Evolutionary conservation across 2,888 invertebrate genomes (phyloP).

Genomic region (Pachydiplax longipennis): DNA sequence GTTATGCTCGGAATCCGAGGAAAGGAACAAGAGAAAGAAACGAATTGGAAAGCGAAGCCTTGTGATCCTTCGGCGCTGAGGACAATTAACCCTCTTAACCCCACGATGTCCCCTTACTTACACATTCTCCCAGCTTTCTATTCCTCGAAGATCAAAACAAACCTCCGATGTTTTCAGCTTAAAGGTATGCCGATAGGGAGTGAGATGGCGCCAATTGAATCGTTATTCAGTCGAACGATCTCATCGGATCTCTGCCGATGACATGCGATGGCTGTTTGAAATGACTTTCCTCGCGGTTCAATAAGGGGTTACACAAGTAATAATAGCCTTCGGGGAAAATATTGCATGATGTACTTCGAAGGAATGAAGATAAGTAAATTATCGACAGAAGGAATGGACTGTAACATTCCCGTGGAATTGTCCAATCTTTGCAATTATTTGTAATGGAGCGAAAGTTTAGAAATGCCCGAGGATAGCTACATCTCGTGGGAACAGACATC

Average conservation of each 20-base stretch:
- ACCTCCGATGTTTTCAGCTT: not conserved
- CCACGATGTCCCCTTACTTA: not conserved
- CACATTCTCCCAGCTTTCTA: not conserved
- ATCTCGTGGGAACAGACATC: too few relatives aligned
- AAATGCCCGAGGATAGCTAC: too few relatives aligned
- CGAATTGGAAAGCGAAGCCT: not conserved
- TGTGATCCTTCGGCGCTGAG: not conserved
- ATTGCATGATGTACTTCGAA: not conserved
- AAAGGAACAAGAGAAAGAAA: not conserved
- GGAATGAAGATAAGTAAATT: not conserved
- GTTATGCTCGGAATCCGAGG: not conserved
- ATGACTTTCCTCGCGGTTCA: not conserved
- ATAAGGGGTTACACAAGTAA: not conserved
- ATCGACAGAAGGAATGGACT: not conserved
- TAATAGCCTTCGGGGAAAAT: not conserved
- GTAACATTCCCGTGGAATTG: not conserved
- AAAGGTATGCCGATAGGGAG: not conserved
- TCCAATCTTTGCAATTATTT: too few relatives aligned
- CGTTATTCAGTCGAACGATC: not conserved
- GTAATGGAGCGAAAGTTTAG: too few relatives aligned
- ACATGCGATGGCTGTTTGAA: not conserved
- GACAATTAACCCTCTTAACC: slow-evolving; percentile 42
- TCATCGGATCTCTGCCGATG: not conserved
- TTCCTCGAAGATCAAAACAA: not conserved
- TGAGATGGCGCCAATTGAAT: not conserved